Evolutionary conservation across 2,888 invertebrate species (phyloP).

Genomic region (Blomia tropicalis): DNA sequence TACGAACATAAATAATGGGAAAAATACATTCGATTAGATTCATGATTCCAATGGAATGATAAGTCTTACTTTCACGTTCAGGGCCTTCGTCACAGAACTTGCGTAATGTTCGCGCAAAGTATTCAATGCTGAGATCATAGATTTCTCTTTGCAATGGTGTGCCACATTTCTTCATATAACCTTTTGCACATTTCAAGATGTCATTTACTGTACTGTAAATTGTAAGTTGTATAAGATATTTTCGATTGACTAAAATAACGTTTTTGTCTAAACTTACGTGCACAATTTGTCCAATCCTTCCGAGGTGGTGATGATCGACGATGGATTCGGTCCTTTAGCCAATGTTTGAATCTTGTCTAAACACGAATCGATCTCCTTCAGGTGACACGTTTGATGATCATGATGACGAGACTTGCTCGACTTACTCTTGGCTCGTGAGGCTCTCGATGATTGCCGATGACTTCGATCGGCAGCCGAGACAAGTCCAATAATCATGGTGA

Average conservation of each 20-base stretch:
- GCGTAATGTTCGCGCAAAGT: conserved; percentile 21
- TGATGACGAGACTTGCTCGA: background rate
- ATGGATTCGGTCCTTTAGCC: conserved; percentile 19
- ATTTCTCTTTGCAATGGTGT: conserved; percentile 25
- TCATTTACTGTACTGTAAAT: conserved; percentile 22
- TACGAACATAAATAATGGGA: background rate
- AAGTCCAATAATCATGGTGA: no score
- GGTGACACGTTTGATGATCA: conserved; percentile 21
- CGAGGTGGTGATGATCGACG: conserved; percentile 21
- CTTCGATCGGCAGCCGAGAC: no score
- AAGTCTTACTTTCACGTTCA: conserved; percentile 15
- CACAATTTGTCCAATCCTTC: conserved; percentile 25
- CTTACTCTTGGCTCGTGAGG: background rate
- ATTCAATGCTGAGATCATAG: conserved; percentile 24
- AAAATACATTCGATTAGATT: background rate
- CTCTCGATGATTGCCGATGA: no score
- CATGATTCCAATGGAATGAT: background rate
- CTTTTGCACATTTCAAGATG: conserved; percentile 23
- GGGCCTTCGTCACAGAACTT: conserved; percentile 24
- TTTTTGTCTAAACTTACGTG: conserved; percentile 17
- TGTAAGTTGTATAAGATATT: no score
- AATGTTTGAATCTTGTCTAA: conserved; percentile 20
- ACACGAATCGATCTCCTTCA: conserved; percentile 25
- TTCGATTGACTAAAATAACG: background rate
- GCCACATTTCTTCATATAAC: conserved; percentile 24